These are phyloP conservation scores for Clarias batrachus DNA, from an alignment of 2,113 vertebrate species.

Conservation along the genomic window DNA sequence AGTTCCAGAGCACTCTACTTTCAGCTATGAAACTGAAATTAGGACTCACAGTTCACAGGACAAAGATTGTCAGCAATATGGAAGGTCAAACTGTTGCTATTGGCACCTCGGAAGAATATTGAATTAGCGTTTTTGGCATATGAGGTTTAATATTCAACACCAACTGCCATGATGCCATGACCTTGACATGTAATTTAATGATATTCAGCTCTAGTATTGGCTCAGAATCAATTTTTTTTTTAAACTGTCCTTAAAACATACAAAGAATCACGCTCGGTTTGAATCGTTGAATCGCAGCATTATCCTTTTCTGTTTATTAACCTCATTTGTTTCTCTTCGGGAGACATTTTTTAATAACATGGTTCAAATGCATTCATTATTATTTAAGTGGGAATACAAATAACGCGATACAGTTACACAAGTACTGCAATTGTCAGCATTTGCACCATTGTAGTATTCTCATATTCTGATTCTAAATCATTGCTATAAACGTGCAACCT, in stretches of 20 bases:
- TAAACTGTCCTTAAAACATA: neutral
- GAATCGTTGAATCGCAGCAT: neutral
- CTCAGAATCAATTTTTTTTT: neutral
- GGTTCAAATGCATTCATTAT: neutral
- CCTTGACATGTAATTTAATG: slow-evolving; percentile 2
- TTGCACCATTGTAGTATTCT: neutral
- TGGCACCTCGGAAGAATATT: slow-evolving; percentile 20
- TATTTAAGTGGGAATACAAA: neutral
- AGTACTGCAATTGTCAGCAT: neutral
- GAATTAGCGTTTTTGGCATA: neutral
- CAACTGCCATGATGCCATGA: slow-evolving; percentile 7
- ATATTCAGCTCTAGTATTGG: neutral
- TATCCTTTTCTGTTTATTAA: neutral
- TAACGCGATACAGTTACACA: neutral
- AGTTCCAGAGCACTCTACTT: slow-evolving; percentile 20
- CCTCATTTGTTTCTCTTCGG: neutral
- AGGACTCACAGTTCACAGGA: neutral
- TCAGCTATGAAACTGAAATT: slow-evolving; percentile 33
- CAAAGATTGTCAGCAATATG: slow-evolving; percentile 2
- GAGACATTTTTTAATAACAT: neutral
- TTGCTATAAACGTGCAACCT: neutral
- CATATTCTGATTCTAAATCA: neutral
- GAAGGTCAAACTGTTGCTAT: slow-evolving; percentile 33
- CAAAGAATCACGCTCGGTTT: neutral
- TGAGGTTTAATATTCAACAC: slow-evolving; percentile 26